Evolutionary conservation across 2,888 invertebrate genomes (phyloP).

Genomic region (Cosmia trapezina): DNA sequence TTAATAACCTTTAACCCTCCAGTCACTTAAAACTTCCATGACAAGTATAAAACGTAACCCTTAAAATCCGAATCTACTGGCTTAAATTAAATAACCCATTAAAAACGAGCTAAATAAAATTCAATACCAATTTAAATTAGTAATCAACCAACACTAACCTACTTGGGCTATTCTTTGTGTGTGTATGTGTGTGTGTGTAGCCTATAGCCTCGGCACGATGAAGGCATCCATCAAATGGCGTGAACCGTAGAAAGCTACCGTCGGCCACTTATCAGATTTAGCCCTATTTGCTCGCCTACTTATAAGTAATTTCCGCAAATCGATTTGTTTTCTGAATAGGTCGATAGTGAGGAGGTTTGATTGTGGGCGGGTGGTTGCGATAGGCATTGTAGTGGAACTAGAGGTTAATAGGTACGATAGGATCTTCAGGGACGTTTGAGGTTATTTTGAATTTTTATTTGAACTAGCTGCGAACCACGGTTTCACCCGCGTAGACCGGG

Average conservation of each 20-base stretch:
- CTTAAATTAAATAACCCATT: neutral
- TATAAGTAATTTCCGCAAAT: constrained; percentile 87
- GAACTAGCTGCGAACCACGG: neutral
- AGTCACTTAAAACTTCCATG: neutral
- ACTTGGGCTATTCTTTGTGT: constrained; percentile 13
- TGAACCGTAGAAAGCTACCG: constrained; percentile 82
- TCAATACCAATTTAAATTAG: constrained; percentile 54
- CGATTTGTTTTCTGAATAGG: constrained; percentile 76
- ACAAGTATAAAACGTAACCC: neutral
- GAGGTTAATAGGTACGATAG: constrained; percentile 12
- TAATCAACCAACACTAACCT: constrained; percentile 46
- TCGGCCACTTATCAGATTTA: constrained; percentile 84
- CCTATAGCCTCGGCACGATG: constrained; percentile 72
- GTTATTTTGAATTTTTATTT: constrained; percentile 10
- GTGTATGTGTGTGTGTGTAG: constrained; percentile 43
- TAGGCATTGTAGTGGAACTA: constrained; percentile 17
- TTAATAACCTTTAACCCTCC: neutral
- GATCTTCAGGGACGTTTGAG: constrained; percentile 14
- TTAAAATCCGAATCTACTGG: neutral
- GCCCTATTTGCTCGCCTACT: constrained; percentile 85
- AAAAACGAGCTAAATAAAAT: constrained; percentile 12
- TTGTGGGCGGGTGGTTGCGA: constrained; percentile 38
- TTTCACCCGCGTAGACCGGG: too few relatives aligned
- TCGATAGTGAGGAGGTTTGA: constrained; percentile 58
- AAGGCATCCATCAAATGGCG: constrained; percentile 89